phyloP scores from a whole-genome alignment of 2,888 invertebrate genomes.

The Nephrotoma flavescens region DNA sequence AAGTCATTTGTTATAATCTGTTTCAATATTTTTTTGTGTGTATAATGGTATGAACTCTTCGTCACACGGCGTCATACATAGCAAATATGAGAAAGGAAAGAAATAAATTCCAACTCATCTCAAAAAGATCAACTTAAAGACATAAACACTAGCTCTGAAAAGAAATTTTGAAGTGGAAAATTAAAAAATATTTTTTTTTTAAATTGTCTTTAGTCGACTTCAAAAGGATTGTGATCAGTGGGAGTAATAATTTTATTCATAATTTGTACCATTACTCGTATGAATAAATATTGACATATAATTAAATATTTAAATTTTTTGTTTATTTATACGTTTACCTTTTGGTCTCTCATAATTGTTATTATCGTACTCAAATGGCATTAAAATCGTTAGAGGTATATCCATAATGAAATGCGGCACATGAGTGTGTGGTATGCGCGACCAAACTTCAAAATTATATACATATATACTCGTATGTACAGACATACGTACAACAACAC shows the following conservation, averaged over 20 bases:
- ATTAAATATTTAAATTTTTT: background rate
- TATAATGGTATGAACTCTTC: background rate
- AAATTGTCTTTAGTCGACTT: background rate
- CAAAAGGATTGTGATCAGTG: background rate
- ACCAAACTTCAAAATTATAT: background rate
- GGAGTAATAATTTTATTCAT: background rate
- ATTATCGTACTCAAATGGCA: background rate
- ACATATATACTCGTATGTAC: background rate
- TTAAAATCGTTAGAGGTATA: background rate
- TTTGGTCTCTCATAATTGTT: background rate
- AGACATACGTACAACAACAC: background rate
- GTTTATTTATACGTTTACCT: background rate
- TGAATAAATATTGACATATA: background rate
- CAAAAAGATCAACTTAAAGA: background rate
- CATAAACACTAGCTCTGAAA: background rate
- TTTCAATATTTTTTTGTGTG: background rate
- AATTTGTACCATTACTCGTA: background rate
- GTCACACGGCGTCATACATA: background rate
- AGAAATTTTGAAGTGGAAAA: background rate
- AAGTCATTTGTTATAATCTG: background rate
- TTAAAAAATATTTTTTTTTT: background rate
- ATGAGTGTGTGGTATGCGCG: background rate
- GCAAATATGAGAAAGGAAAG: background rate
- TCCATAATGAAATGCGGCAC: background rate
- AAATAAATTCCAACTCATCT: background rate